Evolutionary conservation across 2,888 invertebrate genomes (phyloP).

Genomic region (Volucella inflata): DNA sequence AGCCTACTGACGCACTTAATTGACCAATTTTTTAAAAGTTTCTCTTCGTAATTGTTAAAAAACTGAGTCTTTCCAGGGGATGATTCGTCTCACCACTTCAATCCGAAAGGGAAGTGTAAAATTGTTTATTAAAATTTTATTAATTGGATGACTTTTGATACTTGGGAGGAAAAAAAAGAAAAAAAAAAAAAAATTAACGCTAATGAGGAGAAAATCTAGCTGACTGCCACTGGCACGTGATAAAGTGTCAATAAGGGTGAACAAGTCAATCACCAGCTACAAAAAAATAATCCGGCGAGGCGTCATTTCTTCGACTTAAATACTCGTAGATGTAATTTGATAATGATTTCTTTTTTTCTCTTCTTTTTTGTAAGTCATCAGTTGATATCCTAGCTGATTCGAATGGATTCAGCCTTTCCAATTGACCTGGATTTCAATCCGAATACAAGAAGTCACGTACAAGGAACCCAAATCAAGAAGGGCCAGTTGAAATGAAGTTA

Average conservation of each 20-base stretch:
- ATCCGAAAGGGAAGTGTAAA: constrained; percentile 47
- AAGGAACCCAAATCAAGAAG: constrained; percentile 68
- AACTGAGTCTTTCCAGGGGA: constrained; percentile 12
- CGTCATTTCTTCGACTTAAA: constrained; percentile 38
- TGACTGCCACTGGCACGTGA: constrained; percentile 54
- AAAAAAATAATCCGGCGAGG: constrained; percentile 3
- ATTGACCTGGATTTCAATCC: constrained; percentile 53
- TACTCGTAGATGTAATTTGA: constrained; percentile 59
- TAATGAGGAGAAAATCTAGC: constrained; percentile 56
- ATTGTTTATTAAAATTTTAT: constrained; percentile 54
- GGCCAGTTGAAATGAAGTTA: constrained; percentile 53
- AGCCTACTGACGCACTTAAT: constrained; percentile 59
- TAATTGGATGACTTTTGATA: constrained; percentile 44
- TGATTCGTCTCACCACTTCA: constrained; percentile 13
- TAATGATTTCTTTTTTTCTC: constrained; percentile 12
- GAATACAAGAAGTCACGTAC: constrained; percentile 63
- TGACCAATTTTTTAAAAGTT: constrained; percentile 53
- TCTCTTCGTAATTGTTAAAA: constrained; percentile 44
- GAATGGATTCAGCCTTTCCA: not conserved
- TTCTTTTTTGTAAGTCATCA: constrained; percentile 17
- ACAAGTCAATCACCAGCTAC: not conserved
- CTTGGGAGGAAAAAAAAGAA: not conserved
- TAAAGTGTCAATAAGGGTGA: constrained; percentile 53
- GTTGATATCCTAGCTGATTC: not conserved
- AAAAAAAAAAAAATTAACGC: constrained; percentile 5